Conservation (phyloP, 1,140 invertebrate genomes). For the Mylabris phalerata region DNA sequence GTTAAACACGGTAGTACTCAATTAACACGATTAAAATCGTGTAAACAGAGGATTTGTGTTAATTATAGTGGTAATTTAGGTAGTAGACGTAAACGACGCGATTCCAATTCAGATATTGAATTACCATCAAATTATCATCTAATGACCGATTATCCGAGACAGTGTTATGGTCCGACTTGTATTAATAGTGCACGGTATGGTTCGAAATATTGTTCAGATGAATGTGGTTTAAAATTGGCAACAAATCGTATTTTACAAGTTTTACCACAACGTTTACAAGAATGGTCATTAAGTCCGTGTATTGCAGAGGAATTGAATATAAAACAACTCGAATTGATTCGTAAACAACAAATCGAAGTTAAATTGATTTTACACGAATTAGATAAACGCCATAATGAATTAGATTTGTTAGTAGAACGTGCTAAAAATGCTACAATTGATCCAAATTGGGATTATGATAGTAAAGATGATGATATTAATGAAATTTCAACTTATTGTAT, state of each 20-base stretch:
- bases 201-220: constrained; percentile 93
- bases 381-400: constrained; percentile 65
- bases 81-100: constrained; percentile 32
- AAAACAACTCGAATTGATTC: constrained; percentile 69
- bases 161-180: constrained; percentile 91
- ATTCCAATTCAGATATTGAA: constrained; percentile 38
- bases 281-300: constrained; percentile 87
- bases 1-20: constrained; percentile 59
- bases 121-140: constrained; percentile 31
- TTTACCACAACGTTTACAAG: constrained; percentile 86
- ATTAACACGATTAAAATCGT: constrained; percentile 62
- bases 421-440: constrained; percentile 64
- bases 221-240: constrained; percentile 88
- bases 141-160: constrained; percentile 49
- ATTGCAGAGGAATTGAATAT: constrained; percentile 82
- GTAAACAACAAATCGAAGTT: constrained; percentile 70
- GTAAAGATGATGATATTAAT: constrained; percentile 56
- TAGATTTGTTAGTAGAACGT: constrained; percentile 75
- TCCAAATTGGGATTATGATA: constrained; percentile 57
- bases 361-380: constrained; percentile 67
- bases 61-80: constrained; percentile 38
- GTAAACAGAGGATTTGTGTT: constrained; percentile 53
- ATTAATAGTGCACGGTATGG: constrained; percentile 64
- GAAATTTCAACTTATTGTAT: constrained; percentile 92
- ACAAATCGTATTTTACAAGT: constrained; percentile 78